phyloP scores from a whole-genome alignment of 2,797 vertebrate species.

The Pteropus rufus region DNA sequence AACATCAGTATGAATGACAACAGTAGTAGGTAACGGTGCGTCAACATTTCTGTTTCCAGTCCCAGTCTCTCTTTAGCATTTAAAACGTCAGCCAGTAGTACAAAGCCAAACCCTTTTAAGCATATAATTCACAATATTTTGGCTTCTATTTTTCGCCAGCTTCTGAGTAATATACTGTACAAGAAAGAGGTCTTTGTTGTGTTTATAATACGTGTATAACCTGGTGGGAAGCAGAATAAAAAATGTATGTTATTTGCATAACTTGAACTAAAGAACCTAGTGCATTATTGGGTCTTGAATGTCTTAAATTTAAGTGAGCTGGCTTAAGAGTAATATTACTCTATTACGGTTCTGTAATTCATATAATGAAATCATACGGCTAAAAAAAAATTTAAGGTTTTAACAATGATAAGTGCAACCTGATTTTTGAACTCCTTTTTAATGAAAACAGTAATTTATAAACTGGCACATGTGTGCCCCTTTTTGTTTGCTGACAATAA shows the following conservation, averaged over 20 bases:
- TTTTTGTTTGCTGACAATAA: conserved; percentile 84
- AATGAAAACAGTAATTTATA: conserved; percentile 81
- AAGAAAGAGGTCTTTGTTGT: conserved; percentile 76
- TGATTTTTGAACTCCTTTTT: conserved; percentile 78
- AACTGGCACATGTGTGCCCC: conserved; percentile 64
- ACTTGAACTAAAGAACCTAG: conserved; percentile 74
- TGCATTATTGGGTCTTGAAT: conserved; percentile 49
- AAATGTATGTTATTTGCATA: conserved; percentile 79
- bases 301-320: conserved; percentile 68
- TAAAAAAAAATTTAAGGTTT: conserved; percentile 69
- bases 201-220: conserved; percentile 75
- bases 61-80: conserved; percentile 44
- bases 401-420: conserved; percentile 72
- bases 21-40: conserved; percentile 22
- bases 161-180: conserved; percentile 70
- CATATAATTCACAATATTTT: conserved; percentile 76
- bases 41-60: conserved; percentile 24
- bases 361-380: conserved; percentile 74
- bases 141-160: conserved; percentile 73
- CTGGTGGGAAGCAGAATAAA: conserved; percentile 75
- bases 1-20: conserved; percentile 15
- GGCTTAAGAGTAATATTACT: conserved; percentile 64
- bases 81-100: conserved; percentile 52
- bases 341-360: conserved; percentile 66
- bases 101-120: conserved; percentile 66